These are phyloP conservation scores for Scrobipalpa costella DNA, from an alignment of 2,888 invertebrate species.

Conservation along the genomic window DNA sequence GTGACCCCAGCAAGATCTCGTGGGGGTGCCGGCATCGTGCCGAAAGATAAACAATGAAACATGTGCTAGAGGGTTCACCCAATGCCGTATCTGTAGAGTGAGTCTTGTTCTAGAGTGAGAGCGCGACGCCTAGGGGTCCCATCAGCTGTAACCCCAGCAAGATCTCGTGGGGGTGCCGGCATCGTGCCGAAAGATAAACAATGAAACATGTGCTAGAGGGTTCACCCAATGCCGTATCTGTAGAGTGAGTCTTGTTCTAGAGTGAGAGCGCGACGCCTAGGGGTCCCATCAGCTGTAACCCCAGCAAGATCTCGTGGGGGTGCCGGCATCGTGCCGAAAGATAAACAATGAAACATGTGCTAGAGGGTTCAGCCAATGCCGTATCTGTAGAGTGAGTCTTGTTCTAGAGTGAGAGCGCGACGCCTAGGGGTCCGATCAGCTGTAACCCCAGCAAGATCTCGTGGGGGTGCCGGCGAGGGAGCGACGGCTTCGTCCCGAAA, in stretches of 20 bases:
- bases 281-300: conserved; percentile 43
- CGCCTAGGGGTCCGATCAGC: conserved; percentile 46
- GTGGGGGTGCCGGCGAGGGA: conserved; percentile 31
- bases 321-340: conserved; percentile 28
- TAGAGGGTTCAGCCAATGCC: neutral
- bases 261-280: conserved; percentile 56
- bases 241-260: conserved; percentile 56
- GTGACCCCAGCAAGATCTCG: too few relatives aligned
- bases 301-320: conserved; percentile 37
- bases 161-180: too few relatives aligned
- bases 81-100: too few relatives aligned
- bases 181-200: too few relatives aligned
- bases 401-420: conserved; percentile 66
- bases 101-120: too few relatives aligned
- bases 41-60: too few relatives aligned
- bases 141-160: too few relatives aligned
- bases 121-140: too few relatives aligned
- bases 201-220: too few relatives aligned
- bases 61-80: too few relatives aligned
- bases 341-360: too few relatives aligned
- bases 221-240: conserved; percentile 15
- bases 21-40: too few relatives aligned
- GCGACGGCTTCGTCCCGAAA: conserved; percentile 27
- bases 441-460: conserved; percentile 38
- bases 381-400: conserved; percentile 40